These are phyloP conservation scores for Podarcis muralis DNA, from an alignment of 2,113 vertebrate genomes.

Conservation along the genomic window DNA sequence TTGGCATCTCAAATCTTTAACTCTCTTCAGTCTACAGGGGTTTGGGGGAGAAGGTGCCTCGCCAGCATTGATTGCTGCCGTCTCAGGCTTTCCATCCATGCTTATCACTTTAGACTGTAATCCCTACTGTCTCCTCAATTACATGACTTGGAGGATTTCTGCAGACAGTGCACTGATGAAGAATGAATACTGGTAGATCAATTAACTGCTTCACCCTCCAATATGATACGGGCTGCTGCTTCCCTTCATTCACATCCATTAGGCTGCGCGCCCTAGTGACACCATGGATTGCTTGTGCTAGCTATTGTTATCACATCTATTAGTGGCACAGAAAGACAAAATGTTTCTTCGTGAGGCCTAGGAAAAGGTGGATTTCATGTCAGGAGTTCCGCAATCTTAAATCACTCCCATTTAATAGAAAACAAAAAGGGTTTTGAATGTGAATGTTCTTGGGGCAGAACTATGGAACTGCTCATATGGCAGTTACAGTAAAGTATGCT, in stretches of 20 bases:
- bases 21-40: not conserved
- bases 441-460: not conserved
- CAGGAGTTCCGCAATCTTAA: not conserved
- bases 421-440: not conserved
- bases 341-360: not conserved
- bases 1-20: not conserved
- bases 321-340: not conserved
- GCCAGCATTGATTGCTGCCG: not conserved
- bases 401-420: not conserved
- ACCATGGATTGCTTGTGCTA: not conserved
- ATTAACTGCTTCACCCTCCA: slow-evolving; percentile 4
- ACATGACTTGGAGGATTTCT: not conserved
- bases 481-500: not conserved
- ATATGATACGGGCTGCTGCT: not conserved
- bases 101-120: accelerated
- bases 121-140: not conserved
- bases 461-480: not conserved
- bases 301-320: not conserved
- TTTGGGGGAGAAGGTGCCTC: not conserved
- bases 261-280: not conserved
- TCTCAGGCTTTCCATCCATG: accelerated
- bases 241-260: slow-evolving; percentile 5
- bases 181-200: not conserved
- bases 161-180: accelerated
- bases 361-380: not conserved